A percentile compares a stretch with the other conserved stretches of the same genome.
phyloP scores from a whole-genome alignment of 2,888 invertebrate species.

The Dynastes maya region DNA sequence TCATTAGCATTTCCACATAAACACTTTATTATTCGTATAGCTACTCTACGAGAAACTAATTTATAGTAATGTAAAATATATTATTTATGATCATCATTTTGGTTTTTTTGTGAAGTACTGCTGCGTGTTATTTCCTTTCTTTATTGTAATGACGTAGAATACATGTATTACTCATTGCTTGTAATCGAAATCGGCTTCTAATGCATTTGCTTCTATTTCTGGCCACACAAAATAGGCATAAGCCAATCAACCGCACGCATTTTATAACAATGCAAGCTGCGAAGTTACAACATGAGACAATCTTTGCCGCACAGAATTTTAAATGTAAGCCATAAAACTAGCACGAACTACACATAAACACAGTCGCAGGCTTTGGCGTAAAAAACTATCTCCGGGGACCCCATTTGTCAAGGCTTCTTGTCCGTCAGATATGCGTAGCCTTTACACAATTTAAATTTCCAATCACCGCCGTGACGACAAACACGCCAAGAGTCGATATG shows the following conservation, averaged over 20 bases:
- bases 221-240: too few species aligned
- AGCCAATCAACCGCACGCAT: not conserved
- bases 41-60: not conserved
- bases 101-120: not conserved
- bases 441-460: constrained; percentile 45
- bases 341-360: constrained; percentile 30
- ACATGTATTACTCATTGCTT: too few species aligned
- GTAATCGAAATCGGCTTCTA: too few species aligned
- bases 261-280: not conserved
- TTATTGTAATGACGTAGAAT: not conserved
- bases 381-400: constrained; percentile 37
- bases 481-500: constrained; percentile 35
- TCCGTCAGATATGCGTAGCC: constrained; percentile 34
- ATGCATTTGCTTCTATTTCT: too few species aligned
- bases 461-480: constrained; percentile 24
- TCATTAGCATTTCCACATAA: not conserved
- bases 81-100: not conserved
- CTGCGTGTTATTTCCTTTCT: not conserved
- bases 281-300: not conserved
- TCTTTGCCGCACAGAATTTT: constrained; percentile 17
- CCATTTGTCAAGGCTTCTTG: constrained; percentile 44
- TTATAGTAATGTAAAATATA: not conserved
- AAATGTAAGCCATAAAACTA: constrained; percentile 18
- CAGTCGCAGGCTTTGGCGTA: constrained; percentile 18
- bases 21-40: constrained; percentile 26